phyloP scores from a whole-genome alignment of 2,113 vertebrate species.

The Gambusia affinis region DNA sequence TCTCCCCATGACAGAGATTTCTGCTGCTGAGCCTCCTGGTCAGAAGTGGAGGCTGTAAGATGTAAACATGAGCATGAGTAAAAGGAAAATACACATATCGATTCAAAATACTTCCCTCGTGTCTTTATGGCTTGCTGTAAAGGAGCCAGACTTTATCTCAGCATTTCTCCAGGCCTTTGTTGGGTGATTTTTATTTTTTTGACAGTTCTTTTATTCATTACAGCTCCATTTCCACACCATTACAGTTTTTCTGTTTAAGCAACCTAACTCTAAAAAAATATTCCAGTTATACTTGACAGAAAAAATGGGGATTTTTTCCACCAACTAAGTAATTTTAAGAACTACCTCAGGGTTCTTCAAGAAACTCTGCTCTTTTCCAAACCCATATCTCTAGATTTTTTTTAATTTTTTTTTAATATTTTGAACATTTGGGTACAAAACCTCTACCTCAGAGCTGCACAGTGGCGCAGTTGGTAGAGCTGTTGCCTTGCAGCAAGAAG shows the following conservation, averaged over 20 bases:
- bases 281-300: background rate
- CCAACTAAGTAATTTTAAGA: no score
- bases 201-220: no score
- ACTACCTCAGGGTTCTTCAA: no score
- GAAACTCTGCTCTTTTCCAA: no score
- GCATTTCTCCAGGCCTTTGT: no score
- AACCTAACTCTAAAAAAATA: background rate
- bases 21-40: conserved; percentile 58
- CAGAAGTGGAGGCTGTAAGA: conserved; percentile 47
- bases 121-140: background rate
- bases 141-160: background rate
- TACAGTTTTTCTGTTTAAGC: background rate
- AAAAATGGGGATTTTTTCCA: background rate
- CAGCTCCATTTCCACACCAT: background rate
- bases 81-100: background rate
- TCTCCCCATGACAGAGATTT: conserved; percentile 83
- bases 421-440: no score
- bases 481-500: no score
- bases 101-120: background rate
- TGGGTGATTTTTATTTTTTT: no score
- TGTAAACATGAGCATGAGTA: background rate
- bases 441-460: no score
- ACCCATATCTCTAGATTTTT: no score
- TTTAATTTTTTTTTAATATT: no score
- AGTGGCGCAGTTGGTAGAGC: no score